These are phyloP conservation scores for Acrobasis repandana DNA, from an alignment of 2,888 invertebrate genomes.

Conservation along the genomic window DNA sequence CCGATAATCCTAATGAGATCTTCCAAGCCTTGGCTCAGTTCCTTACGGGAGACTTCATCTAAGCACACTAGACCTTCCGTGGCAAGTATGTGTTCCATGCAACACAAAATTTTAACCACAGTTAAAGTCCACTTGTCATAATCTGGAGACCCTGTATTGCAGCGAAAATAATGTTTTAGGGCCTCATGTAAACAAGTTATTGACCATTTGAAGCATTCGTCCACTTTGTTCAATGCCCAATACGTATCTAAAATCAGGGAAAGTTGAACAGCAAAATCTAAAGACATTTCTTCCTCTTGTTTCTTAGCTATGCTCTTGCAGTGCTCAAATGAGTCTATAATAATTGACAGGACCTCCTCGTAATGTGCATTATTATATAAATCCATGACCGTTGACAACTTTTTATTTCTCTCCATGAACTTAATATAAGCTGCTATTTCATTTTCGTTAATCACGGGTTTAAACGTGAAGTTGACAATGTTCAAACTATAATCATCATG, in stretches of 20 bases:
- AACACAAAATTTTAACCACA: conserved; percentile 71
- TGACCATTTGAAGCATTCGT: conserved; percentile 89
- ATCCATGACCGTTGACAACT: conserved; percentile 85
- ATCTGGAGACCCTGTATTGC: conserved; percentile 67
- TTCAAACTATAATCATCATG: conserved; percentile 57
- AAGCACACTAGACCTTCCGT: conserved; percentile 72
- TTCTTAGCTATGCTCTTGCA: conserved; percentile 68
- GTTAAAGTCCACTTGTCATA: conserved; percentile 74
- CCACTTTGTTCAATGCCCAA: conserved; percentile 83
- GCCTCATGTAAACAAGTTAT: conserved; percentile 90
- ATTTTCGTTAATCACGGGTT: conserved; percentile 60
- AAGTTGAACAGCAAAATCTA: conserved; percentile 83
- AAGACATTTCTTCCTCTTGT: conserved; percentile 71
- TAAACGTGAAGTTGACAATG: conserved; percentile 66
- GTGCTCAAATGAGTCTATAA: conserved; percentile 86
- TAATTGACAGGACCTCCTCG: conserved; percentile 85
- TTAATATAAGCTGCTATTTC: conserved; percentile 64
- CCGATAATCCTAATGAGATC: conserved; percentile 89
- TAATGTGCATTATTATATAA: conserved; percentile 86
- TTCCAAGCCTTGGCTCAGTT: conserved; percentile 86
- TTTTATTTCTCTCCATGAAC: conserved; percentile 76
- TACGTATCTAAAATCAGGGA: conserved; percentile 86
- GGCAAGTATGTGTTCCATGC: conserved; percentile 72
- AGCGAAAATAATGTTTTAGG: conserved; percentile 83
- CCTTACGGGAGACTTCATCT: conserved; percentile 82